phyloP scores from a whole-genome alignment of 2,888 invertebrate species.

The Ametastegia equiseti region DNA sequence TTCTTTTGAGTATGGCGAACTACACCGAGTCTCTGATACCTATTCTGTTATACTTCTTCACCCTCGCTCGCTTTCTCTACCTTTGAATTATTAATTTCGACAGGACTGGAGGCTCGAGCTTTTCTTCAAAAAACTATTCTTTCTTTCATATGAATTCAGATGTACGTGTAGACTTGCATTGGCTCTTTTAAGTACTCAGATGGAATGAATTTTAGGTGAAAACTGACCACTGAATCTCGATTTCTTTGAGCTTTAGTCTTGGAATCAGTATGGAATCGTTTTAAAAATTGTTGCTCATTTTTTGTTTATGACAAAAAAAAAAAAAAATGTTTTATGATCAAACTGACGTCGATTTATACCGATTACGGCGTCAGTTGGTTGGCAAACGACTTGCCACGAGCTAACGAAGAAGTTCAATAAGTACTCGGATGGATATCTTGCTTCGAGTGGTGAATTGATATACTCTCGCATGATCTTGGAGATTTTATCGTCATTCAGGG shows the following conservation, averaged over 20 bases:
- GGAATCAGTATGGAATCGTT: not conserved
- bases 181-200: no score
- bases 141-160: not conserved
- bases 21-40: constrained; percentile 7
- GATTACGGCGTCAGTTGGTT: not conserved
- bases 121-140: not conserved
- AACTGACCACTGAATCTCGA: not conserved
- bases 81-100: constrained; percentile 35
- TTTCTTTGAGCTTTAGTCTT: not conserved
- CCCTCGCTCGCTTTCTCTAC: not conserved
- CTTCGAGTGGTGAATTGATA: not conserved
- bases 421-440: not conserved
- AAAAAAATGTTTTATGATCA: not conserved
- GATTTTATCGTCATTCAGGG: constrained; percentile 38
- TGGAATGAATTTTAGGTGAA: not conserved
- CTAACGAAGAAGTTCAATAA: constrained; percentile 11
- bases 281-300: not conserved
- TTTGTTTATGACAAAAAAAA: not conserved
- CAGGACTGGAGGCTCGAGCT: not conserved
- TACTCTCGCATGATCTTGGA: not conserved
- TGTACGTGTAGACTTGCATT: no score
- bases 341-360: not conserved
- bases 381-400: constrained; percentile 14
- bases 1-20: not conserved
- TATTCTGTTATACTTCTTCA: not conserved